A percentile compares a stretch with the other conserved stretches of the same genome.
These are phyloP conservation scores for Peromyscus polionotus DNA, from an alignment of 2,113 vertebrate genomes.

Conservation along the genomic window DNA sequence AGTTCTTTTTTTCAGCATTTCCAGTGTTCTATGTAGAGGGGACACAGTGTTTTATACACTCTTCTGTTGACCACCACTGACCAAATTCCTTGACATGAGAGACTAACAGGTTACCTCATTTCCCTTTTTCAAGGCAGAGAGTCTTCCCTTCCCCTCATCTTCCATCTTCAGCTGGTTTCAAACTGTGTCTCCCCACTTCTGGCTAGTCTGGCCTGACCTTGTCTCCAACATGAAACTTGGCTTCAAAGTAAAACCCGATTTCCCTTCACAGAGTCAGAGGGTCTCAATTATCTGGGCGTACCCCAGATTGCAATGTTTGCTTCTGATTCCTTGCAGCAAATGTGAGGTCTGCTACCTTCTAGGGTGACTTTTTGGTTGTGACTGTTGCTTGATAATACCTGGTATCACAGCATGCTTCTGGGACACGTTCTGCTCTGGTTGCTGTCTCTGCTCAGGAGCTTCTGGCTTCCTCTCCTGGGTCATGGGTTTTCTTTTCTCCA, in stretches of 20 bases:
- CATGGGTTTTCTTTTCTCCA: neutral
- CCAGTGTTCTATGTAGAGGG: neutral
- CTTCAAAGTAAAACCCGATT: neutral
- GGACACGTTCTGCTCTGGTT: neutral
- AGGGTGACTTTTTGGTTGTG: neutral
- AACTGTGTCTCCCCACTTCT: neutral
- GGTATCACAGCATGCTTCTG: neutral
- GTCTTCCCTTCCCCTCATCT: neutral
- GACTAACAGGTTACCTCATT: neutral
- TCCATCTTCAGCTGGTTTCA: neutral
- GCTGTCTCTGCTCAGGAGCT: neutral
- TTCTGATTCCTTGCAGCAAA: neutral
- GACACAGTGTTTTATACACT: neutral
- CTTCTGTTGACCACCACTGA: neutral
- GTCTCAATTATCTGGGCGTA: neutral
- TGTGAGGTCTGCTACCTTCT: neutral
- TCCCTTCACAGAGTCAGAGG: neutral
- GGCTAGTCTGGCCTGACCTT: neutral
- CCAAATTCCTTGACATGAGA: neutral
- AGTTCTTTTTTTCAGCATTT: neutral
- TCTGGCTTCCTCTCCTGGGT: neutral
- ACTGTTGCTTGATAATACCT: neutral
- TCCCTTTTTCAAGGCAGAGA: neutral
- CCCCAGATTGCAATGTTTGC: neutral
- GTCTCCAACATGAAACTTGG: neutral